Evolutionary conservation across 23 tunicate genomes (phyloP).

Genomic region (Pegea sp.): DNA sequence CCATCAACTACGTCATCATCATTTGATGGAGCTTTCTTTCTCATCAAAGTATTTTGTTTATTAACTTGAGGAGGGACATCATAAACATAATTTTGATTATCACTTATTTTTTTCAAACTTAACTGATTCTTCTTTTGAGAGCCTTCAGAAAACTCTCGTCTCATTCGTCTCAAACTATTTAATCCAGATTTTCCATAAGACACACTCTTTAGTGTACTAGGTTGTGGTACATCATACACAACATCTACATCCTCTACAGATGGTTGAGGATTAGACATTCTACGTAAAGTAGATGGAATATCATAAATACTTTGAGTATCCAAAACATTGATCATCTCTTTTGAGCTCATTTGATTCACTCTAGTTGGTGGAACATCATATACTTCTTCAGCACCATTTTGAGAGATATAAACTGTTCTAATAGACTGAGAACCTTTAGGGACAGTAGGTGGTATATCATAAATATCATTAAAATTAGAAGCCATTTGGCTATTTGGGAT

Average conservation of each 20-base stretch:
- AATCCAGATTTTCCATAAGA: too few species aligned
- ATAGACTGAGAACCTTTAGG: slow-evolving; percentile 13
- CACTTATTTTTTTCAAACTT: neutral
- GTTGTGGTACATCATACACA: slow-evolving; percentile 75
- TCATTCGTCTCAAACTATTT: slow-evolving; percentile 39
- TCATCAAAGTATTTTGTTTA: slow-evolving; percentile 4
- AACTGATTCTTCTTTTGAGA: neutral
- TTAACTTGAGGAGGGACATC: slow-evolving; percentile 80
- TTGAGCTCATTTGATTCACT: neutral
- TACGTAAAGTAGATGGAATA: slow-evolving; percentile 30
- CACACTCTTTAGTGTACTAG: too few species aligned
- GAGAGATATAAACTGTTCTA: too few species aligned
- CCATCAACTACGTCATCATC: slow-evolving; percentile 48
- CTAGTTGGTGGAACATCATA: slow-evolving; percentile 78
- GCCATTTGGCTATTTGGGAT: slow-evolving; percentile 21
- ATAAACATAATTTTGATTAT: slow-evolving; percentile 35
- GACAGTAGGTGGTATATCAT: slow-evolving; percentile 67
- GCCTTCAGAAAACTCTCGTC: slow-evolving; percentile 16
- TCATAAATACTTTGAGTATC: slow-evolving; percentile 64
- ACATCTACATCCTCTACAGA: slow-evolving; percentile 43
- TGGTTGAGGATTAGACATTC: slow-evolving; percentile 10
- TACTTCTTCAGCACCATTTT: slow-evolving; percentile 25
- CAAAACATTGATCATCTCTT: slow-evolving; percentile 17
- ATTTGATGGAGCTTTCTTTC: neutral
- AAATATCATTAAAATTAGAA: slow-evolving; percentile 39